Evolutionary conservation across 2,888 invertebrate species (phyloP).

Genomic region (Alsophila aescularia): DNA sequence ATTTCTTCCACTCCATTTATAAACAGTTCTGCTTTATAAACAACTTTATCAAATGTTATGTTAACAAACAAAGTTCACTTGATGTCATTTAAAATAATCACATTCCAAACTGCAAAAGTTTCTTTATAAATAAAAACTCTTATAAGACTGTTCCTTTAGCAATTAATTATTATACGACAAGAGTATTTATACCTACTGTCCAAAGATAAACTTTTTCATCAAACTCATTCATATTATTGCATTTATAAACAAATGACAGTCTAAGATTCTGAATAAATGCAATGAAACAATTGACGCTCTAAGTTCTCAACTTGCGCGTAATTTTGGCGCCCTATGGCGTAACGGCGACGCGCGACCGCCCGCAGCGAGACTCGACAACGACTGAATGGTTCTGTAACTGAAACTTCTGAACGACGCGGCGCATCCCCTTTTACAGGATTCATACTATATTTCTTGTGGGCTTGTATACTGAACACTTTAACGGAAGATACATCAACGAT

Average conservation of each 20-base stretch:
- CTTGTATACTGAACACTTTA: no score
- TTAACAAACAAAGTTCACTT: background rate
- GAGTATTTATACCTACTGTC: no score
- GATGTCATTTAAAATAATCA: no score
- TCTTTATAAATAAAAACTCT: no score
- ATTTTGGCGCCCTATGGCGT: slow-evolving; percentile 13
- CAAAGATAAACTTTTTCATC: background rate
- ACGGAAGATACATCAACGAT: no score
- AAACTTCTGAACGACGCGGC: background rate
- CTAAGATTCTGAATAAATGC: background rate
- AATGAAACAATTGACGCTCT: background rate
- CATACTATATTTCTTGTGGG: background rate
- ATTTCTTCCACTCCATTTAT: slow-evolving; percentile 30
- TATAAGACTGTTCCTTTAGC: no score
- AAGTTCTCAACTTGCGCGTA: background rate
- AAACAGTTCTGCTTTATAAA: background rate
- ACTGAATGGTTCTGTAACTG: slow-evolving; percentile 2
- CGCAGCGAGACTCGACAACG: background rate
- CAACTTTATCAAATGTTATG: background rate
- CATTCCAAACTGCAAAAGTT: no score
- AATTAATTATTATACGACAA: no score
- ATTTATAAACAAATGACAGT: background rate
- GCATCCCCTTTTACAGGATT: background rate
- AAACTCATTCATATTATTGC: background rate
- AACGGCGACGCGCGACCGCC: slow-evolving; percentile 14